These are phyloP conservation scores for Psylliodes chrysocephalus DNA, from an alignment of 2,888 invertebrate species.

Conservation along the genomic window DNA sequence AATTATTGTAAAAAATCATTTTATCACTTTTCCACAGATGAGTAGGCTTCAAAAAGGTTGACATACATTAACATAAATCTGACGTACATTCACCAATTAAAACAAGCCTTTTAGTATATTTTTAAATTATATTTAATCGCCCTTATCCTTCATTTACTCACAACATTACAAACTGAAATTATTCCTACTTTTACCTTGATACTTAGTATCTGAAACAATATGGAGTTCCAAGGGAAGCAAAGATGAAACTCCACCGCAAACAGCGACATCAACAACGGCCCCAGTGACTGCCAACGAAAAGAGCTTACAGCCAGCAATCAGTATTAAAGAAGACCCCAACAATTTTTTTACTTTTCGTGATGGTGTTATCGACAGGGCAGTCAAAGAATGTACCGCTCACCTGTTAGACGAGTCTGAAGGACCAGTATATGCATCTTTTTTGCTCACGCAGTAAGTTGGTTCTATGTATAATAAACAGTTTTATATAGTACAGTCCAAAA, in stretches of 20 bases:
- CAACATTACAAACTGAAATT: constrained; percentile 1
- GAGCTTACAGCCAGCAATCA: constrained; percentile 47
- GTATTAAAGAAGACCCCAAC: constrained; percentile 68
- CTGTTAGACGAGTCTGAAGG: constrained; percentile 77
- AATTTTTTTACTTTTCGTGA: constrained; percentile 79
- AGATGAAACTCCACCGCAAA: constrained; percentile 26
- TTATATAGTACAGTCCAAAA: too few relatives aligned
- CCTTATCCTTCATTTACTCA: too few relatives aligned
- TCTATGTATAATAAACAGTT: background rate
- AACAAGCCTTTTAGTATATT: too few relatives aligned
- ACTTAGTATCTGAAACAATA: constrained; percentile 57
- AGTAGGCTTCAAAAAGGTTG: background rate
- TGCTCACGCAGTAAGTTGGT: constrained; percentile 81
- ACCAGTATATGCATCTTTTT: constrained; percentile 78
- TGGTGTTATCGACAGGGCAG: constrained; percentile 78
- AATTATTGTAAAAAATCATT: too few relatives aligned
- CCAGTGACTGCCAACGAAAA: constrained; percentile 43
- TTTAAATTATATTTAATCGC: too few relatives aligned
- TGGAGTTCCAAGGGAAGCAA: constrained; percentile 53
- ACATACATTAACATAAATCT: too few relatives aligned
- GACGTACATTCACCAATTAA: too few relatives aligned
- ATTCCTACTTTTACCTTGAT: constrained; percentile 22
- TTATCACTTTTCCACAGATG: too few relatives aligned
- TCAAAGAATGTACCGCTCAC: constrained; percentile 75
- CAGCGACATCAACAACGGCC: constrained; percentile 38